Evolutionary conservation across 2,113 vertebrate species (phyloP), one percentile per base, ranked within the genome.

Genomic region (Neopipo cinnamomea): DNA sequence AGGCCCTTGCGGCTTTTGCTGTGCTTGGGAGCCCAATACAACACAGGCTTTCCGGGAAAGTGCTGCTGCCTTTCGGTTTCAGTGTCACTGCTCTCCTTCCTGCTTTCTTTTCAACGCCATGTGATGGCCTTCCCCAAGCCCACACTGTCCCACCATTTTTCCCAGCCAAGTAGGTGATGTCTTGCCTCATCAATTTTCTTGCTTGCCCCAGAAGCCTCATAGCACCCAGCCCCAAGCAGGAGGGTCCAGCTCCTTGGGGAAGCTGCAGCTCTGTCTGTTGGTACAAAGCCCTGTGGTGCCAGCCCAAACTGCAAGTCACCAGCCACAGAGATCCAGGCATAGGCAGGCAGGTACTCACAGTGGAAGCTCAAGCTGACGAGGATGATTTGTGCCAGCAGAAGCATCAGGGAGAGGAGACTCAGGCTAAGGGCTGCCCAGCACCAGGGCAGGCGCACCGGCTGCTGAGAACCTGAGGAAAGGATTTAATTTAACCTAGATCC

Each of bases 301-400:
- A 41, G 6, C 4, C n/a, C 30, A 0, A 1, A 24, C 9, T 14
- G 30, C 68, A 77, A 31, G n/a, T 50, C 41, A 25, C 17, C 0
- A 0, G 13, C 5, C 2, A 0, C 3, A 61, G 46, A 41, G 17
- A 30, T 44, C 13, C 1, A 1, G 39, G 17, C 4, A 5, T 20
- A 17, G 50, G 30, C 4, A 3, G 31, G 8, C 77, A 35, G 13
- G 16, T 94, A 96, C 95, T 96, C 74, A 96, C 95, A 66, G 72
- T 90, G 91, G 39, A 95, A 85, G 63, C 67, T 83, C 75, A 95
- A 39, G 56, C 88, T 22, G 2, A 46, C 12, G 0, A 95, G 88
- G 67, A 93, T 28, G 50, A 91, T 80, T 30, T 95, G 96, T 42
- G 59, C 63, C 82, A 96, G 37, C 24, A 97, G 78, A 22, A 96